A percentile compares a stretch with the other conserved stretches of the same genome.
Conservation (phyloP, 2,888 invertebrate species). For the Cordilura impudica region DNA sequence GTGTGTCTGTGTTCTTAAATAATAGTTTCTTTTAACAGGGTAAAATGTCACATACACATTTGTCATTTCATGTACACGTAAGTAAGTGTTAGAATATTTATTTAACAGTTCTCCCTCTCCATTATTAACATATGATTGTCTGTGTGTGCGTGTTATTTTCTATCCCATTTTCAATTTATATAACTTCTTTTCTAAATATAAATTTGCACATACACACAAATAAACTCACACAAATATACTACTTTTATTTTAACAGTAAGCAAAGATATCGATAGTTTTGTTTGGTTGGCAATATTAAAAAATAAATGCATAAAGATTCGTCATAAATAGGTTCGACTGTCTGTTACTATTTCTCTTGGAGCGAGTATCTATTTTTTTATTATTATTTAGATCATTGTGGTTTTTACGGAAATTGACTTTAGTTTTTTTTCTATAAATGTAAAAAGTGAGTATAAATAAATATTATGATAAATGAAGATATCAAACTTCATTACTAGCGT, state of each 20-base stretch:
- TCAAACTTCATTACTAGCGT: too few relatives aligned
- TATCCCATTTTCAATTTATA: slow-evolving; percentile 3
- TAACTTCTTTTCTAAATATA: slow-evolving; percentile 34
- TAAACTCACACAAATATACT: neutral
- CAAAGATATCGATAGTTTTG: slow-evolving; percentile 48
- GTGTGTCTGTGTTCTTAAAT: neutral
- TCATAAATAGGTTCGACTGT: too few relatives aligned
- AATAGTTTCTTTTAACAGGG: slow-evolving; percentile 37
- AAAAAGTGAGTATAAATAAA: neutral
- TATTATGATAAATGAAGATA: neutral
- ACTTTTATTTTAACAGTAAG: neutral
- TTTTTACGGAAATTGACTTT: neutral
- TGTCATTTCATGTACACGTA: slow-evolving; percentile 31
- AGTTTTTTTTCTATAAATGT: neutral
- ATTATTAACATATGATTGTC: neutral
- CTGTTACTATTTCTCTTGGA: neutral
- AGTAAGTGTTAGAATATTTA: slow-evolving; percentile 21
- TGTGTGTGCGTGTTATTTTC: neutral
- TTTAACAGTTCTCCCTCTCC: neutral
- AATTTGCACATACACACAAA: neutral
- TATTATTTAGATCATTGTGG: neutral
- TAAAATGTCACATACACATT: slow-evolving; percentile 46
- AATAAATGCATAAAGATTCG: neutral
- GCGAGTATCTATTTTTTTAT: too few relatives aligned
- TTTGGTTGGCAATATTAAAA: slow-evolving; percentile 45